Evolutionary conservation across 2,113 vertebrate genomes (phyloP), one percentile per base, ranked within the genome.

Genomic region (Mungos mungo): DNA sequence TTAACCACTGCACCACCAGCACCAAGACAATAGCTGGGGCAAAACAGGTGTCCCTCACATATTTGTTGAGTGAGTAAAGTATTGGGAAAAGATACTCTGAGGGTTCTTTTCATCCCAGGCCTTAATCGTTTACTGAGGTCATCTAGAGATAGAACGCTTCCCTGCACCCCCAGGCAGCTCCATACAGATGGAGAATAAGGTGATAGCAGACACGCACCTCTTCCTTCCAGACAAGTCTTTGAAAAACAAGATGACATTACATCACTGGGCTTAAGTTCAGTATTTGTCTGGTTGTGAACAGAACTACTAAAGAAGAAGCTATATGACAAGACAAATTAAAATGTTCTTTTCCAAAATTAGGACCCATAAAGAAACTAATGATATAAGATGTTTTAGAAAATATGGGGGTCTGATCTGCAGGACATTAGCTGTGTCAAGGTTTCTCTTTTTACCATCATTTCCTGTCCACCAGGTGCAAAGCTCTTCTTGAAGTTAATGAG

Each of bases 401-500:
- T 65, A 54, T 13, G 5, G 7, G 23, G 80, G 1, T 66, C 31
- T 71, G 27, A 57, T 57, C 33, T 82, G 47, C 9, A 86, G 60
- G 38, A 35, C 60, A 18, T 21, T 41, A 11, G 13, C 21, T 23
- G 72, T 41, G 4, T 25, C 33, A 52, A 68, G 52, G 2, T 65
- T 80, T 41, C 79, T 41, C 79, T 97, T 69, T 57, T n/a, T 57
- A 33, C 25, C 21, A 2, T 86, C 18, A 31, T 50, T 95, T 96
- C 18, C 60, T 83, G 29, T 27, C 11, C 1, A 54, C 25, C 23
- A 5, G 38, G 10, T 76, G 6, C 69, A 69, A 57, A 94, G 74
- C 18, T 79, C 79, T 85, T 66, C 27, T 74, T 74, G 35, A 74
- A 50, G 31, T 80, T 54, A 76, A 95, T 18, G 21, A 66, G 50